Evolutionary conservation across 2,888 invertebrate genomes (phyloP).

Genomic region (Sphaeridia pumilis): DNA sequence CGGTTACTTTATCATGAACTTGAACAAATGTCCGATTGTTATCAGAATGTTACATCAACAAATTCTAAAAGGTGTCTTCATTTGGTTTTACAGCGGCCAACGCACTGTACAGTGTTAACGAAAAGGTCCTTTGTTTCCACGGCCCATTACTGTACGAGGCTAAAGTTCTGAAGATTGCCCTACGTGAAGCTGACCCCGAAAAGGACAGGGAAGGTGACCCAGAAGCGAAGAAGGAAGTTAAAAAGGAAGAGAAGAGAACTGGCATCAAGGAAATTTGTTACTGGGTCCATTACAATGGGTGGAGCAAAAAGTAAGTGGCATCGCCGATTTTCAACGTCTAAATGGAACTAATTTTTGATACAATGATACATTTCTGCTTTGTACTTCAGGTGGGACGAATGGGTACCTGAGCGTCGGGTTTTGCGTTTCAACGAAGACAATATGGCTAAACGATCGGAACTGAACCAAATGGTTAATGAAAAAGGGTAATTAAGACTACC

Average conservation of each 20-base stretch:
- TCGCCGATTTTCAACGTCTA: not conserved
- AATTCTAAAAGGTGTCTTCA: not conserved
- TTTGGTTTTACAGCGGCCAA: slow-evolving; percentile 7
- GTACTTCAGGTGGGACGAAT: slow-evolving; percentile 66
- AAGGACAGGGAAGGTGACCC: slow-evolving; percentile 44
- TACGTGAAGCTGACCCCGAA: slow-evolving; percentile 61
- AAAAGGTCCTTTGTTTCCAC: slow-evolving; percentile 79
- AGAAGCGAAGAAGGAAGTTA: not conserved
- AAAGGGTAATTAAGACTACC: slow-evolving; percentile 40
- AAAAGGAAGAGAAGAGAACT: not conserved
- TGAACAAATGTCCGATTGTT: no score
- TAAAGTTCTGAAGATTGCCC: slow-evolving; percentile 76
- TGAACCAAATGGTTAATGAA: slow-evolving; percentile 64
- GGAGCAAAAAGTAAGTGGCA: slow-evolving; percentile 83
- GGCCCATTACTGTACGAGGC: slow-evolving; percentile 94
- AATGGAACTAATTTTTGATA: not conserved
- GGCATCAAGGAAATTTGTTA: slow-evolving; percentile 47
- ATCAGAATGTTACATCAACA: not conserved
- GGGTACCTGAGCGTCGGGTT: slow-evolving; percentile 84
- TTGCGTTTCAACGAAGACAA: slow-evolving; percentile 82
- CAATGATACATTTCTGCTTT: not conserved
- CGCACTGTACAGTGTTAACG: slow-evolving; percentile 30
- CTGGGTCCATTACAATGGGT: slow-evolving; percentile 88
- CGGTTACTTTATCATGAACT: not conserved
- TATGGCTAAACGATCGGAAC: slow-evolving; percentile 74